phyloP scores from a whole-genome alignment of 2,113 vertebrate species.

The Pampusana beccarii region DNA sequence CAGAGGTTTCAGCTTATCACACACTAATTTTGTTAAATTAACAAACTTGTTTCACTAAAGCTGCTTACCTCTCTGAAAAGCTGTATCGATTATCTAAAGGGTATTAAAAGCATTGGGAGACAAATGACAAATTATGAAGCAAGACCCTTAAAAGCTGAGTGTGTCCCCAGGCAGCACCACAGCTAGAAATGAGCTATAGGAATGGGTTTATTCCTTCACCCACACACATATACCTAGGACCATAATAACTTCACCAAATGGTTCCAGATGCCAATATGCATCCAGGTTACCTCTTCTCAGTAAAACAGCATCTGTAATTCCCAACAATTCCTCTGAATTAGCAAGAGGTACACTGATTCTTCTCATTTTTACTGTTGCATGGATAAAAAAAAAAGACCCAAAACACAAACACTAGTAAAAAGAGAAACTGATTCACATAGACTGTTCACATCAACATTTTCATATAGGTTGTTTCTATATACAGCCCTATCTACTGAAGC shows the following conservation, averaged over 20 bases:
- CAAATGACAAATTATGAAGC: not conserved
- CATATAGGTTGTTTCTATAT: too few species aligned
- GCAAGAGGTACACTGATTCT: not conserved
- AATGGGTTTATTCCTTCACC: not conserved
- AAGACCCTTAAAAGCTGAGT: not conserved
- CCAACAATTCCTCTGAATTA: not conserved
- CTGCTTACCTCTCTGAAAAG: not conserved
- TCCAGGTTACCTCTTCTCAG: not conserved
- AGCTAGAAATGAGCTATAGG: not conserved
- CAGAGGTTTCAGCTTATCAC: not conserved
- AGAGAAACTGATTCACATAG: not conserved
- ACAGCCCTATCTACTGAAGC: too few species aligned
- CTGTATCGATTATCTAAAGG: not conserved
- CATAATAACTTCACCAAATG: not conserved
- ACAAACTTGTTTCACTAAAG: not conserved
- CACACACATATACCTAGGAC: fast-evolving
- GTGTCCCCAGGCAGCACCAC: not conserved
- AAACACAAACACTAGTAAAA: not conserved
- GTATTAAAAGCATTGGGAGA: not conserved
- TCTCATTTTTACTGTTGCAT: not conserved
- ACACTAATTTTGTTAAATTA: not conserved
- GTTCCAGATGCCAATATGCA: not conserved
- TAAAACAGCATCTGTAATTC: not conserved
- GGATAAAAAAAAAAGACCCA: not conserved
- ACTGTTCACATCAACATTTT: too few species aligned